Base-by-base conservation (phyloP, 2,888 invertebrate genomes). In the Salticus scenicus region DNA sequence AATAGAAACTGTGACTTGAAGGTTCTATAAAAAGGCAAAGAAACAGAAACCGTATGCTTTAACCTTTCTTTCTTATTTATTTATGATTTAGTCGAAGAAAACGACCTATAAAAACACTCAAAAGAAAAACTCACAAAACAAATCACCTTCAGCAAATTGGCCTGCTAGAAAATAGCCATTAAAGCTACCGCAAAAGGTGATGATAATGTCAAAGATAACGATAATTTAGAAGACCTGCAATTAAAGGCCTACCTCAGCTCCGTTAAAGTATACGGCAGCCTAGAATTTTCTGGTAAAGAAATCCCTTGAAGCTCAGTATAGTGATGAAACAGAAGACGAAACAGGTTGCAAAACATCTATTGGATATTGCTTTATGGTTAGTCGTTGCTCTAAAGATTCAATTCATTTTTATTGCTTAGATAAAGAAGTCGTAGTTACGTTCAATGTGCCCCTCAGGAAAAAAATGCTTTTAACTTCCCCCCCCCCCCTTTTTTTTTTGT, bases 201-300 rank as follows among this genome's bases (percentile, higher is more conserved):
- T 57, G 83, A 84, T 84, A 84, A 84, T 77, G 86, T 76, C 79
- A 66, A 24, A 81, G 77, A 81, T 87, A 81, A 87, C 76, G 76
- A 77, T 80, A 87, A 82, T 87, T 87, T 87, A 81, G 82, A 78
- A 47, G 41, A 47, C 17, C 24, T 67, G 57, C 24, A 57, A 57
- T 57, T 57, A 57, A 57, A 57, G 20, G 57, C 12, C 14, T 24
- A 2, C 47, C 17, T 47, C n/a, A 1, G 1, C 57, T 17, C 20
- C 47, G 17, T 47, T 2, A 17, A 47, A 47, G 47, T 14, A 2
- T n/a, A 47, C 37, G 12, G 5, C 5, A 12, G 37, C 37, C 17
- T 47, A 17, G 1, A 47, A 47, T 2, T 17, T 47, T 57, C 20
- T 57, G 14, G n/a, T n/a, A n/a, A n/a, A 24, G 57, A 24, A 10